Conservation (phyloP, 2,888 invertebrate species). For the Stenolophus ochropezus region DNA sequence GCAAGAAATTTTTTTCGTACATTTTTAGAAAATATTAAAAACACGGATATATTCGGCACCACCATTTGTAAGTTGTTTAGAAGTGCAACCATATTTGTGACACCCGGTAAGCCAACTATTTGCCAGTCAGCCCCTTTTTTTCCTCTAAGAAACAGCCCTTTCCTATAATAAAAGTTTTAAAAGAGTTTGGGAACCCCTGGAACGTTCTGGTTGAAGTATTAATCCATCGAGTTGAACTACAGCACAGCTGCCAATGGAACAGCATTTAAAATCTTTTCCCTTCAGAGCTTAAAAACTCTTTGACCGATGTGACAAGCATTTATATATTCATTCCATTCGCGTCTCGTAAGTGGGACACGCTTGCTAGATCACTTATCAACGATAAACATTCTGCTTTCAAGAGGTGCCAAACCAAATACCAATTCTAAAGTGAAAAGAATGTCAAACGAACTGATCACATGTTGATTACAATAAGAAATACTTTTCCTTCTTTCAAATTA, state of each 20-base stretch:
- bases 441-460: background rate
- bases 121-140: too few relatives aligned
- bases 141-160: too few relatives aligned
- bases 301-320: constrained; percentile 52
- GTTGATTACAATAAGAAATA: too few relatives aligned
- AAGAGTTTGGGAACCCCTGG: constrained; percentile 24
- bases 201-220: constrained; percentile 36
- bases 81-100: too few relatives aligned
- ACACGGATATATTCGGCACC: too few relatives aligned
- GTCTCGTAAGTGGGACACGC: constrained; percentile 24
- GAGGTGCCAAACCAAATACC: background rate
- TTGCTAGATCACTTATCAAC: constrained; percentile 41
- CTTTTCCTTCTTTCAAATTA: too few relatives aligned
- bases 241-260: constrained; percentile 36
- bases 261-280: constrained; percentile 49
- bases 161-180: too few relatives aligned
- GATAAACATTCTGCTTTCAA: constrained; percentile 14
- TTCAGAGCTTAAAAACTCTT: constrained; percentile 46
- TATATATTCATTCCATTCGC: constrained; percentile 35
- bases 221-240: constrained; percentile 21
- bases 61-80: too few relatives aligned
- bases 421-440: too few relatives aligned
- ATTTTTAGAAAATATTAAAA: too few relatives aligned
- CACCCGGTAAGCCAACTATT: too few relatives aligned
- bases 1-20: too few relatives aligned